These are phyloP conservation scores for Pelusios castaneus DNA, from an alignment of 2,113 vertebrate genomes.

Conservation along the genomic window DNA sequence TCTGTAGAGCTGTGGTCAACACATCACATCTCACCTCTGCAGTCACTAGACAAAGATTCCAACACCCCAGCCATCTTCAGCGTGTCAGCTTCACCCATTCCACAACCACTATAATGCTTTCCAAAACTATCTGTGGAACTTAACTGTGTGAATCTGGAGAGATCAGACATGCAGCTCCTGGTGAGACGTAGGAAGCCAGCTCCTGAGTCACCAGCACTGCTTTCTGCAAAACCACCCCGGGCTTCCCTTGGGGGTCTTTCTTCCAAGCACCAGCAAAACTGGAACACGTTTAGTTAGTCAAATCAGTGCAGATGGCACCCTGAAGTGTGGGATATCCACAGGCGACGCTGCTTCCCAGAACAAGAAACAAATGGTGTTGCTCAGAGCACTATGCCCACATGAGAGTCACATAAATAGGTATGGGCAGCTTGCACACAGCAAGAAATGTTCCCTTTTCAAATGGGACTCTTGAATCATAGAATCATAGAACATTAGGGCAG, in stretches of 20 bases:
- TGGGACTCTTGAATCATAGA: background rate
- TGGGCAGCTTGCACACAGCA: background rate
- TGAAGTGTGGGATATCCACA: background rate
- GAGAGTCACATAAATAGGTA: fast-evolving
- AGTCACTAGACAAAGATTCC: background rate
- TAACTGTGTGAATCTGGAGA: background rate
- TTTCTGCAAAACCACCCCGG: fast-evolving
- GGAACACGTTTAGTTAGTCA: background rate
- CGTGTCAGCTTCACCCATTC: background rate
- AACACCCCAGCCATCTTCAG: background rate
- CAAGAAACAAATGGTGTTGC: background rate
- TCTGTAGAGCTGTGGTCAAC: background rate
- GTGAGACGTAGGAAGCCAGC: background rate
- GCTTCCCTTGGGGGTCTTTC: background rate
- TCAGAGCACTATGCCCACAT: background rate
- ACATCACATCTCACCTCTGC: background rate
- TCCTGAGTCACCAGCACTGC: background rate
- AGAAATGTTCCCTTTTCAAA: background rate
- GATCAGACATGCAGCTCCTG: fast-evolving
- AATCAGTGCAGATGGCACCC: background rate
- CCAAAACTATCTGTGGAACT: background rate
- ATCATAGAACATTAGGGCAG: no score
- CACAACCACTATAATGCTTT: background rate
- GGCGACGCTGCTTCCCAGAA: background rate
- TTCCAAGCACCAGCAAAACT: background rate